Evolutionary conservation across 2,888 invertebrate genomes (phyloP), one percentile per base, ranked within the genome.

Genomic region (Erannis defoliaria): DNA sequence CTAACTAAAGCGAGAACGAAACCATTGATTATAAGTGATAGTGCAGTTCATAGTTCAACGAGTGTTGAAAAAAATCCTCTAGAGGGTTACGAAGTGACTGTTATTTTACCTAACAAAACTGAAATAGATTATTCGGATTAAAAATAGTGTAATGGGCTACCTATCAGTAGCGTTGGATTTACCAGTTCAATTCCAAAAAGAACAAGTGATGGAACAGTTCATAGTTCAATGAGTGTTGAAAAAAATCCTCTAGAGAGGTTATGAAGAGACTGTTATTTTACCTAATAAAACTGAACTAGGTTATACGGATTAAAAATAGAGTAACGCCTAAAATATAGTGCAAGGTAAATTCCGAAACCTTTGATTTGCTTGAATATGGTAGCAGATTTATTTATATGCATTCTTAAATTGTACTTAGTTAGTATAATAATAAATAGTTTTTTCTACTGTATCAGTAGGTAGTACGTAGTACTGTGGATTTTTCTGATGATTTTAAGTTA

Each of bases 401-500:
- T n/a, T n/a, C n/a, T n/a, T n/a, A n/a, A n/a, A n/a, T n/a, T n/a
- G n/a, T n/a, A n/a, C n/a, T n/a, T n/a, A n/a, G n/a, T n/a, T n/a
- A n/a, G n/a, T n/a, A n/a, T n/a, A n/a, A n/a, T n/a, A n/a, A n/a
- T n/a, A n/a, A n/a, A n/a, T n/a, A n/a, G n/a, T 40, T n/a, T n/a
- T 42, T 42, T 42, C 42, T 42, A 42, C 42, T 42, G 42, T 42
- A 42, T 42, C 42, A 42, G 42, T 42, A 42, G 42, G n/a, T 23
- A 18, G 2, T 5, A 5, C 33, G 12, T 4, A 35, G 2, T n/a
- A n/a, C n/a, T 4, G n/a, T 35, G n/a, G n/a, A n/a, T n/a, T n/a
- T n/a, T n/a, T n/a, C n/a, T n/a, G n/a, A n/a, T n/a, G n/a, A n/a
- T n/a, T n/a, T n/a, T n/a, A n/a, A n/a, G n/a, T n/a, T n/a, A n/a